Evolutionary conservation across 2,113 vertebrate species (phyloP).

Genomic region (Catagonus wagneri): DNA sequence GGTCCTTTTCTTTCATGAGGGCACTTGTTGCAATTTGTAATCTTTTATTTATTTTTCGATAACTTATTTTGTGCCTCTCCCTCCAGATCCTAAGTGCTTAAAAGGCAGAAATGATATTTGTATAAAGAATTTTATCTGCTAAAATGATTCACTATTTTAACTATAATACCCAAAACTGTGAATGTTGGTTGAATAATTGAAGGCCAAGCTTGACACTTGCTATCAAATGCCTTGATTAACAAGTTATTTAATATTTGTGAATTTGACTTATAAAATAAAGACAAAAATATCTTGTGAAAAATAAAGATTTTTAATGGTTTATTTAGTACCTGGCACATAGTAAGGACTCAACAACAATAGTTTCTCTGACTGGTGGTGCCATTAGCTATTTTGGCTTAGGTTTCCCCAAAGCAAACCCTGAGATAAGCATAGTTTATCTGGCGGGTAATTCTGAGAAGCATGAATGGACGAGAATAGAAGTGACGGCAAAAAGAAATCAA

Average conservation of each 20-base stretch:
- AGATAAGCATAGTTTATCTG: not conserved
- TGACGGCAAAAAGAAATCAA: too few species aligned
- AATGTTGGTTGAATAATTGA: not conserved
- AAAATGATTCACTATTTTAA: too few species aligned
- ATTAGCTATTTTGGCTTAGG: too few species aligned
- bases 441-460: not conserved
- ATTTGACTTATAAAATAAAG: not conserved
- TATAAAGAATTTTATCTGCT: not conserved
- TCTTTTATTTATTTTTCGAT: not conserved
- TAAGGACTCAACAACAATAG: not conserved
- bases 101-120: not conserved
- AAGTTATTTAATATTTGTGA: not conserved
- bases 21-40: not conserved
- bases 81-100: not conserved
- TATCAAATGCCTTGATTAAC: not conserved
- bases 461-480: not conserved
- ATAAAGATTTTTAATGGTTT: not conserved
- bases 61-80: not conserved
- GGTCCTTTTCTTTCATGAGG: not conserved
- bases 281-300: not conserved
- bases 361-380: accelerated
- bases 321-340: not conserved
- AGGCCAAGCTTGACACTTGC: not conserved
- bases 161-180: not conserved
- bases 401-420: not conserved